Conservation (phyloP, 2,888 invertebrate genomes). For the Amblyjoppa fuscipennis region DNA sequence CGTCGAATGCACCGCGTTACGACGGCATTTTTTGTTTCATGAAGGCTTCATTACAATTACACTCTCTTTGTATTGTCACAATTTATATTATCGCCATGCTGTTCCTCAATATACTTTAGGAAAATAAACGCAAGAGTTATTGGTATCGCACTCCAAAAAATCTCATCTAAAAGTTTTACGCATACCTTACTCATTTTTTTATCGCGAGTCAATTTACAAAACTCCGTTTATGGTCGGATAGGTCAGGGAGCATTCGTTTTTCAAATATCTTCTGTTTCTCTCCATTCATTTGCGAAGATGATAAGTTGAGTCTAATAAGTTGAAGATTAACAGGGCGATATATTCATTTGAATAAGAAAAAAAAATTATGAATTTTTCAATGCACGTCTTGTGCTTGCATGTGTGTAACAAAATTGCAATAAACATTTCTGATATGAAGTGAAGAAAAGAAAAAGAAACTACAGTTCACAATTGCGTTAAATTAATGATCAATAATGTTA, state of each 20-base stretch:
- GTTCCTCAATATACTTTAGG: slow-evolving; percentile 8
- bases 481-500: background rate
- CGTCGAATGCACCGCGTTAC: slow-evolving; percentile 79
- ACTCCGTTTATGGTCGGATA: slow-evolving; percentile 40
- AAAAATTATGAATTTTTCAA: background rate
- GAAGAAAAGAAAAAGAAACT: slow-evolving; percentile 34
- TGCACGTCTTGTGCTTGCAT: background rate
- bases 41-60: slow-evolving; percentile 78
- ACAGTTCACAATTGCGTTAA: background rate
- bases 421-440: background rate
- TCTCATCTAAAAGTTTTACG: slow-evolving; percentile 27
- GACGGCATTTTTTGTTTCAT: slow-evolving; percentile 80
- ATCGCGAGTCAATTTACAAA: slow-evolving; percentile 38
- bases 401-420: slow-evolving; percentile 27
- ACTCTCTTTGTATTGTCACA: slow-evolving; percentile 81
- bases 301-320: background rate
- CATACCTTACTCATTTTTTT: slow-evolving; percentile 8
- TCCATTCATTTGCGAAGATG: background rate
- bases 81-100: slow-evolving; percentile 67
- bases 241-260: slow-evolving; percentile 26
- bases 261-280: slow-evolving; percentile 8
- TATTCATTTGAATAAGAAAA: background rate
- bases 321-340: background rate
- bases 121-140: slow-evolving; percentile 49
- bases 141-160: slow-evolving; percentile 23